Percentiles rank a stretch among this genome's conserved stretches.
phyloP scores from a whole-genome alignment of 2,113 vertebrate species.

The Seriola aureovittata region DNA sequence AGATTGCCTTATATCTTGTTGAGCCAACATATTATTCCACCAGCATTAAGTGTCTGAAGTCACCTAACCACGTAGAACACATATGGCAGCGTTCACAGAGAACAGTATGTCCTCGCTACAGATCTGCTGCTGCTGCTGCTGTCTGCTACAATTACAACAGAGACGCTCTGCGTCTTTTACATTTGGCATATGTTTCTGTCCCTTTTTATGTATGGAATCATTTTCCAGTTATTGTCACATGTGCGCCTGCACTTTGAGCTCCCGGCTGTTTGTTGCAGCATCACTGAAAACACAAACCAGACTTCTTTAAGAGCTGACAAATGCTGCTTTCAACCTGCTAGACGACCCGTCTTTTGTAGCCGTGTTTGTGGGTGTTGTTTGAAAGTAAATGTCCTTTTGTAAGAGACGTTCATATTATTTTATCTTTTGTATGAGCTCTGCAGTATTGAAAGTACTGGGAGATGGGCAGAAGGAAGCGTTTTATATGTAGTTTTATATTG shows the following conservation, averaged over 20 bases:
- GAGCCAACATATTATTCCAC: slow-evolving; percentile 30
- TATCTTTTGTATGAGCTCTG: background rate
- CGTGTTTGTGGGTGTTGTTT: slow-evolving; percentile 19
- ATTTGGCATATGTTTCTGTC: background rate
- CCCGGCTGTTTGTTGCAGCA: slow-evolving; percentile 41
- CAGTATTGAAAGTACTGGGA: too few species aligned
- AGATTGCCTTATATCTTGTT: slow-evolving; percentile 17
- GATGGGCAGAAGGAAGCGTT: background rate
- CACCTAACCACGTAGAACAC: background rate
- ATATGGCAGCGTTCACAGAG: background rate
- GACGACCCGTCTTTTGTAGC: slow-evolving; percentile 1
- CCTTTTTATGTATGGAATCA: background rate
- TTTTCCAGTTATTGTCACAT: slow-evolving; percentile 5
- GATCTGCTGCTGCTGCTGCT: background rate
- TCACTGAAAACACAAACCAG: slow-evolving; percentile 15
- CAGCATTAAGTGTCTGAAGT: slow-evolving; percentile 39
- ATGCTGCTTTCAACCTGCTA: background rate
- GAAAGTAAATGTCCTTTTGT: slow-evolving; percentile 3
- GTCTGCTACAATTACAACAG: background rate
- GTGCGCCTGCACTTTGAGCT: slow-evolving; percentile 4
- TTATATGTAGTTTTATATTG: background rate
- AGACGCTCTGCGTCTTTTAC: background rate
- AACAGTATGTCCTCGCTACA: background rate
- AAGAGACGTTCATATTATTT: background rate
- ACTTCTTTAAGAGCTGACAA: slow-evolving; percentile 25